A percentile compares a stretch with the other conserved stretches of the same genome.
phyloP scores from a whole-genome alignment of 2,113 vertebrate genomes.

The Chaetura pelagica region DNA sequence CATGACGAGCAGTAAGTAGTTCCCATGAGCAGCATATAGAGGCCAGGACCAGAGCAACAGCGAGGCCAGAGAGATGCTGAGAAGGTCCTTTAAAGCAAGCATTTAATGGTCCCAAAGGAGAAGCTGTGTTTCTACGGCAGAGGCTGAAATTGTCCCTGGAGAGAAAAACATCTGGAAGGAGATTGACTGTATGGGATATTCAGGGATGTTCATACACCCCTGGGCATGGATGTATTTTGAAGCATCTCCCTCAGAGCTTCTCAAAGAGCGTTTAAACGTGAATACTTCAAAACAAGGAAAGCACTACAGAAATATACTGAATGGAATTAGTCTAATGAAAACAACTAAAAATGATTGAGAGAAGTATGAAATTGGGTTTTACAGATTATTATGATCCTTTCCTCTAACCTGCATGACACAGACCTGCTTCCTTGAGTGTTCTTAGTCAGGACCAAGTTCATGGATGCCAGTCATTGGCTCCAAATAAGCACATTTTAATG shows the following conservation, averaged over 20 bases:
- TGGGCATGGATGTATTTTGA: neutral
- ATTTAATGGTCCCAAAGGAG: neutral
- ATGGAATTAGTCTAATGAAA: neutral
- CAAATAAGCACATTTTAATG: neutral
- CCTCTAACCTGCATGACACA: neutral
- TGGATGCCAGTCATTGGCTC: no score
- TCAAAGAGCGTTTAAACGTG: neutral
- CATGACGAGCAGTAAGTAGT: neutral
- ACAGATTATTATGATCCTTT: neutral
- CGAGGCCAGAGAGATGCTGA: neutral
- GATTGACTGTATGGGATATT: neutral
- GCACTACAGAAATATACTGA: neutral
- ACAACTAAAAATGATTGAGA: neutral
- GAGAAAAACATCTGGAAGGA: neutral
- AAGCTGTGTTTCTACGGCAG: neutral
- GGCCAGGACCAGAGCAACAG: neutral
- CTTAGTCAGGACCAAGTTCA: accelerated
- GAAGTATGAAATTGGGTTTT: neutral
- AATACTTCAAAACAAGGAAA: neutral
- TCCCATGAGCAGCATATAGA: neutral
- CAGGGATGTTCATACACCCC: no score
- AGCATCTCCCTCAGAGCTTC: neutral
- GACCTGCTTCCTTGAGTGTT: accelerated
- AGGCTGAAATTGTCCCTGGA: neutral
- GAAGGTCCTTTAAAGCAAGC: neutral